Evolutionary conservation across 1,140 invertebrate species (phyloP).

Genomic region (Solenopsis fugax): DNA sequence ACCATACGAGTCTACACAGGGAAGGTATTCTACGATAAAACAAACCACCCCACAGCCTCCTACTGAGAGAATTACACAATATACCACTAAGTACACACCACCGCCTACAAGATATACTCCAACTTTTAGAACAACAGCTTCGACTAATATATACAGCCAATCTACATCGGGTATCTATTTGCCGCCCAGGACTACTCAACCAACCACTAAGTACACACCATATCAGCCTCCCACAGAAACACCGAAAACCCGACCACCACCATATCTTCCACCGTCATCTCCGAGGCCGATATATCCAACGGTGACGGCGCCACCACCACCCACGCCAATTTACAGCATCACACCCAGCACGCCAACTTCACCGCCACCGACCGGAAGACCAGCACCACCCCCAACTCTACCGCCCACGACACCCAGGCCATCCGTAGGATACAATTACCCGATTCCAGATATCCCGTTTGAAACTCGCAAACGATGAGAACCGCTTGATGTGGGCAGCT

Average conservation of each 20-base stretch:
- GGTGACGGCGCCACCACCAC: slow-evolving; percentile 79
- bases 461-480: slow-evolving; percentile 79
- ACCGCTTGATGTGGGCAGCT: background rate
- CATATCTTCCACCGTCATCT: slow-evolving; percentile 80
- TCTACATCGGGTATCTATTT: slow-evolving; percentile 16
- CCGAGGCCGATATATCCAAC: slow-evolving; percentile 76
- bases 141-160: background rate
- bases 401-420: slow-evolving; percentile 81
- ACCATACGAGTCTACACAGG: background rate
- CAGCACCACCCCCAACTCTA: slow-evolving; percentile 78
- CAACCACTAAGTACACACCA: background rate
- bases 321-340: slow-evolving; percentile 77
- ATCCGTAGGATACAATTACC: slow-evolving; percentile 81
- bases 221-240: too few species aligned
- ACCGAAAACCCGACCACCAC: slow-evolving; percentile 77
- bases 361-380: slow-evolving; percentile 75
- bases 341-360: slow-evolving; percentile 78
- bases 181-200: slow-evolving; percentile 22
- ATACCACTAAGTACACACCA: too few species aligned
- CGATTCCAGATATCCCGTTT: slow-evolving; percentile 83
- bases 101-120: background rate
- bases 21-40: background rate
- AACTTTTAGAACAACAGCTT: background rate
- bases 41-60: background rate
- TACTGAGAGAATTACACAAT: slow-evolving; percentile 9